phyloP scores from a whole-genome alignment of 2,888 invertebrate genomes.

The Lapara coniferarum region DNA sequence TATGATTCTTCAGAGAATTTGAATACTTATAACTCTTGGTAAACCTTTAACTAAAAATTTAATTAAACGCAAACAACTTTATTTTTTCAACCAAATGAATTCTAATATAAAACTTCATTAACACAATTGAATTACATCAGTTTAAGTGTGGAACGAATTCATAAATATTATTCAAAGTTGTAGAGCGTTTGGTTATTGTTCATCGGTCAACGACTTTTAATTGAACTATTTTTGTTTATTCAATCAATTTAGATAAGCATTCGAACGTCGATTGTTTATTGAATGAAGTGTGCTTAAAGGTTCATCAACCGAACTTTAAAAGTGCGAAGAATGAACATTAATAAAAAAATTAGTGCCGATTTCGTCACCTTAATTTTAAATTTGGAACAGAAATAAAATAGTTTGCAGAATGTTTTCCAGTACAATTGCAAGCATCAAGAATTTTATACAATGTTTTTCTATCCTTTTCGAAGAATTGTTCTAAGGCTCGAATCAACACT shows the following conservation, averaged over 20 bases:
- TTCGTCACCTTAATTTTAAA: no score
- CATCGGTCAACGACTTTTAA: not conserved
- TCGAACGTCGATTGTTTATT: no score
- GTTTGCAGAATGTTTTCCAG: no score
- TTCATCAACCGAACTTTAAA: no score
- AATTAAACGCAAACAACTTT: not conserved
- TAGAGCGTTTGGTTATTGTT: not conserved
- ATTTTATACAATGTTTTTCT: not conserved
- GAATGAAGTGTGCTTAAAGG: no score
- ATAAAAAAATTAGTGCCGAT: no score
- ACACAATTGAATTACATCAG: not conserved
- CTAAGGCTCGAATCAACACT: conserved; percentile 16
- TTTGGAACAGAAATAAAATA: no score
- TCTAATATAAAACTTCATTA: not conserved
- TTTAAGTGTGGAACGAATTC: not conserved
- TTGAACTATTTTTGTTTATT: not conserved
- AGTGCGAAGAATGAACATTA: no score
- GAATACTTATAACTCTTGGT: no score
- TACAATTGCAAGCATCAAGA: no score
- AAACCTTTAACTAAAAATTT: not conserved
- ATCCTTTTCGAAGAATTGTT: not conserved
- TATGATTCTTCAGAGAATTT: no score
- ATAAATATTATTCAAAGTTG: not conserved
- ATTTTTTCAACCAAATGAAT: not conserved
- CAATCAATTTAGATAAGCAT: not conserved